A percentile compares a stretch with the other conserved stretches of the same genome.
Conservation (phyloP, 2,113 vertebrate genomes). For the Eleginops maclovinus region DNA sequence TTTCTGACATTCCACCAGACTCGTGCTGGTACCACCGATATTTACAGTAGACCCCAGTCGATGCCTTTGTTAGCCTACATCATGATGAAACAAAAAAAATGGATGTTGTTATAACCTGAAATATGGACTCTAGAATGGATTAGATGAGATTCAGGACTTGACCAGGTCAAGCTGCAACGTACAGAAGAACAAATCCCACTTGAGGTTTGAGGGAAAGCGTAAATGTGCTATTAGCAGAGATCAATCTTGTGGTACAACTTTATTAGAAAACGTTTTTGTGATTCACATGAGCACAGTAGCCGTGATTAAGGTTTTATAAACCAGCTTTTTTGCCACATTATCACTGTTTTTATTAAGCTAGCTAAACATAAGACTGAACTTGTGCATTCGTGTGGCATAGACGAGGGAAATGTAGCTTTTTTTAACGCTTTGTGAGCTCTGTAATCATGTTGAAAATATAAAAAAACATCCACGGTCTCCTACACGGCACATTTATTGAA, state of each 20-base stretch:
- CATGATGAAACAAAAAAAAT: conserved; percentile 10
- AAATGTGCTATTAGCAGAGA: conserved; percentile 52
- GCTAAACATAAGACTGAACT: conserved; percentile 13
- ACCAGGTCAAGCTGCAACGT: conserved; percentile 51
- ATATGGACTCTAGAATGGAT: conserved; percentile 12
- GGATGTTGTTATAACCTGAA: conserved; percentile 16
- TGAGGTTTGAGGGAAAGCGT: conserved; percentile 30
- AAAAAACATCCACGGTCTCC: conserved; percentile 25
- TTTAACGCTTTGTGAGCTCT: conserved; percentile 49
- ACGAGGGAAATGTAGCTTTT: conserved; percentile 26
- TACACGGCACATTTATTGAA: conserved; percentile 64
- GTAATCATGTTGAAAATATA: conserved; percentile 41
- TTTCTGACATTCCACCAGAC: conserved; percentile 82
- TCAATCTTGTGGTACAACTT: conserved; percentile 31
- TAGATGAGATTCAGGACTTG: conserved; percentile 15
- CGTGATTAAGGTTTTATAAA: conserved; percentile 31
- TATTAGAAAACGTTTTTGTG: conserved; percentile 45
- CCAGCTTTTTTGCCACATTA: conserved; percentile 13
- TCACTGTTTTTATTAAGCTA: conserved; percentile 39
- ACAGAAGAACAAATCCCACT: conserved; percentile 30
- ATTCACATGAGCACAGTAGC: conserved; percentile 37
- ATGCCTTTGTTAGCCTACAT: conserved; percentile 43
- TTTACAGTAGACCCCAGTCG: conserved; percentile 32
- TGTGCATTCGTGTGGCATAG: conserved; percentile 54
- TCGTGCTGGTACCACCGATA: conserved; percentile 42